Percentiles rank a stretch among this genome's conserved stretches.
Conservation (phyloP, 1,140 invertebrate genomes). For the Scaptomyza pallida region DNA sequence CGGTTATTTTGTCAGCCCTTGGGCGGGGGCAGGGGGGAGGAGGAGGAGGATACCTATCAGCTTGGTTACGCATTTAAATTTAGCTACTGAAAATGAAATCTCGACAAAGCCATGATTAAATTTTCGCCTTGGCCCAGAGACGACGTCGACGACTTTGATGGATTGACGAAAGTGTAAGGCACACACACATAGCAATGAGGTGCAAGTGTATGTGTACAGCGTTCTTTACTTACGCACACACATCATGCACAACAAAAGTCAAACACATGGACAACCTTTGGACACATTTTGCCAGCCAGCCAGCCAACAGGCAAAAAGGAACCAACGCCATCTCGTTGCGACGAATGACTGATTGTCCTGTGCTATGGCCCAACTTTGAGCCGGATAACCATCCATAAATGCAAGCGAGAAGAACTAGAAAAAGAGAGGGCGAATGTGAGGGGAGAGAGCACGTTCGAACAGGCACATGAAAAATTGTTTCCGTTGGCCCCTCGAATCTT, state of each 20-base stretch:
- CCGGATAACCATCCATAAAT: constrained; percentile 43
- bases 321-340: constrained; percentile 14
- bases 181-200: constrained; percentile 13
- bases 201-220: constrained; percentile 35
- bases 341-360: constrained; percentile 75
- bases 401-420: constrained; percentile 9
- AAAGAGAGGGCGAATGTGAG: background rate
- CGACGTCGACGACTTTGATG: constrained; percentile 56
- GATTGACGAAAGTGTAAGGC: constrained; percentile 53
- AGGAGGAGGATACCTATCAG: constrained; percentile 1
- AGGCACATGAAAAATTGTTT: constrained; percentile 53
- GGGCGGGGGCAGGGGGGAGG: background rate
- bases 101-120: constrained; percentile 65
- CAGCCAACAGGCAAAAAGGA: background rate
- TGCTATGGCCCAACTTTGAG: constrained; percentile 7
- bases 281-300: constrained; percentile 41
- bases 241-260: constrained; percentile 61
- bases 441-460: constrained; percentile 38
- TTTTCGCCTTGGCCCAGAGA: constrained; percentile 31
- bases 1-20: constrained; percentile 40
- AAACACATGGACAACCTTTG: constrained; percentile 65
- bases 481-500: constrained; percentile 39
- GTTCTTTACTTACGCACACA: constrained; percentile 23
- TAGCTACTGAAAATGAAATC: constrained; percentile 48
- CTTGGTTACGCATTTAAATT: constrained; percentile 45